Conservation (phyloP, 2,113 vertebrate genomes). For the Dipodomys merriami region DNA sequence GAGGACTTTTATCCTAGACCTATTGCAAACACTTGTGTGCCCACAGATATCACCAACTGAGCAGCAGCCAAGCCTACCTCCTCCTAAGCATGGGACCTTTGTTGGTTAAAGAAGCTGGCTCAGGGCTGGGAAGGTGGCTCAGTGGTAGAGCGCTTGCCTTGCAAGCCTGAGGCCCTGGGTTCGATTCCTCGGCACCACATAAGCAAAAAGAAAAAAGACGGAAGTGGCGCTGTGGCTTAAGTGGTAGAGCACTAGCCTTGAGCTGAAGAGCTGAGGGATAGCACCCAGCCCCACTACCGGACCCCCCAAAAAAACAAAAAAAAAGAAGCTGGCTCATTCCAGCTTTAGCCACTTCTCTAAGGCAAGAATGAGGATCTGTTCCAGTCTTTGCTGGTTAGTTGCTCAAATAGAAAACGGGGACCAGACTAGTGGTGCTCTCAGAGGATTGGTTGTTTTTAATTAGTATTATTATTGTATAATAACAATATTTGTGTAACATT, state of each 20-base stretch:
- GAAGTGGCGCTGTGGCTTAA: too few relatives aligned
- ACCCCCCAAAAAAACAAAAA: too few relatives aligned
- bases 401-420: slow-evolving; percentile 17
- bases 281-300: too few relatives aligned
- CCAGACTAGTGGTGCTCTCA: slow-evolving; percentile 6
- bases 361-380: background rate
- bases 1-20: slow-evolving; percentile 47
- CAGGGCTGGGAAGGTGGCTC: too few relatives aligned
- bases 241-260: too few relatives aligned
- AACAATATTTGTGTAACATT: background rate
- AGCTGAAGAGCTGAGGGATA: too few relatives aligned
- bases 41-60: slow-evolving; percentile 30
- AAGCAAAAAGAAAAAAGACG: too few relatives aligned
- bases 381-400: slow-evolving; percentile 37
- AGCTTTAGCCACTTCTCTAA: background rate
- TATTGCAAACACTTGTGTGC: background rate
- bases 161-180: too few relatives aligned
- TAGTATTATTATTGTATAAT: slow-evolving; percentile 16
- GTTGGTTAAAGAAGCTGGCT: background rate
- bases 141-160: too few relatives aligned
- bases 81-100: background rate
- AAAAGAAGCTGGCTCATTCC: background rate
- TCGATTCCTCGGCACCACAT: too few relatives aligned
- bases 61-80: background rate
- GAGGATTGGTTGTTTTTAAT: slow-evolving; percentile 36